Evolutionary conservation across 2,888 invertebrate genomes (phyloP).

Genomic region (Eupithecia inturbata): DNA sequence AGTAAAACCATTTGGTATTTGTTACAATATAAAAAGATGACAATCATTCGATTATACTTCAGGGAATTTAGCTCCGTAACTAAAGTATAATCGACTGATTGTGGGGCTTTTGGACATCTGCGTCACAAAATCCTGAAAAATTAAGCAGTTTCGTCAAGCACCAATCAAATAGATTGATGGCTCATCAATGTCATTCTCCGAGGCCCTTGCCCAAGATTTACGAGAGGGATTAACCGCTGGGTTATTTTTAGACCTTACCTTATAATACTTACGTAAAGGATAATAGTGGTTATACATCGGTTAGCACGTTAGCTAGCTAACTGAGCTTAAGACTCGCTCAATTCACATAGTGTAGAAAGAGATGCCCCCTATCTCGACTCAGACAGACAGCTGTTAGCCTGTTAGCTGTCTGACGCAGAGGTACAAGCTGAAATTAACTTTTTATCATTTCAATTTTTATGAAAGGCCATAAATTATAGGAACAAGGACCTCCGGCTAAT

Average conservation of each 20-base stretch:
- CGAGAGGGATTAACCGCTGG: neutral
- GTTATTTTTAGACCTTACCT: neutral
- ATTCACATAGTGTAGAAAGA: too few relatives aligned
- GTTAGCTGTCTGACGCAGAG: too few relatives aligned
- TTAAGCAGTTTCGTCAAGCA: neutral
- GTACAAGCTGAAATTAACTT: too few relatives aligned
- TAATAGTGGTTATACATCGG: neutral
- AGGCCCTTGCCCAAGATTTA: neutral
- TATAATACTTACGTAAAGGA: neutral
- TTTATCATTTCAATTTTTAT: too few relatives aligned
- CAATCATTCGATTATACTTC: neutral
- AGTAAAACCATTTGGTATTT: neutral
- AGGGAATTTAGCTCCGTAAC: too few relatives aligned
- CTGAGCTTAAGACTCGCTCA: too few relatives aligned
- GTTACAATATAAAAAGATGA: neutral
- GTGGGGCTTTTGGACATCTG: neutral
- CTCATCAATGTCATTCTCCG: neutral
- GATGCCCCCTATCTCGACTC: too few relatives aligned
- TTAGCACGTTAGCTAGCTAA: too few relatives aligned
- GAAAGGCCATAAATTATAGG: too few relatives aligned
- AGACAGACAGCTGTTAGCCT: too few relatives aligned
- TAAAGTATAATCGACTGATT: too few relatives aligned
- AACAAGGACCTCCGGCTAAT: too few relatives aligned
- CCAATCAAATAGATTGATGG: constrained; percentile 10
- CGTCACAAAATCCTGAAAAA: neutral